A percentile compares a stretch with the other conserved stretches of the same genome.
phyloP scores from a whole-genome alignment of 1,140 invertebrate genomes.

The Caenorhabditis latens region DNA sequence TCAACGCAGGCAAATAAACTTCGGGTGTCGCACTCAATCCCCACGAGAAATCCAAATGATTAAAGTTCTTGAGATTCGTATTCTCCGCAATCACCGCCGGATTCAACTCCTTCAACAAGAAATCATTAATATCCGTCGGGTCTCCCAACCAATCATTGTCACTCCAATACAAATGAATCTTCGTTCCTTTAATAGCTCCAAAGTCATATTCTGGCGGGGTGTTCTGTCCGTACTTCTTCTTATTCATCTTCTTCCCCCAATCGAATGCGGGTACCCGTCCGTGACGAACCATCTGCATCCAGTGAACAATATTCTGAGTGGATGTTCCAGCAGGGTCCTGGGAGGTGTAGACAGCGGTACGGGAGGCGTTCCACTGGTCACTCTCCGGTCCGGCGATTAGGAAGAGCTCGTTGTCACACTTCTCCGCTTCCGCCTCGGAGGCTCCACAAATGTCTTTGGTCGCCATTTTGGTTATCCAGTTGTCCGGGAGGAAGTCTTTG shows the following conservation, averaged over 20 bases:
- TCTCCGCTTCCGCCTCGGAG: slow-evolving; percentile 5
- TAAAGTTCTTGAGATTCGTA: slow-evolving; percentile 4
- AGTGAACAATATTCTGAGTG: slow-evolving; percentile 65
- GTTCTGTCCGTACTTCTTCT: slow-evolving; percentile 51
- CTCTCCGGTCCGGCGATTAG: slow-evolving; percentile 62
- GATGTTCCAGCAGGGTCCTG: slow-evolving; percentile 66
- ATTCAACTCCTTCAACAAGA: slow-evolving; percentile 67
- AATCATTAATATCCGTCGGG: slow-evolving; percentile 66
- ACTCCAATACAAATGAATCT: slow-evolving; percentile 67
- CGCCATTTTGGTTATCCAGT: slow-evolving; percentile 33
- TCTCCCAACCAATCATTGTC: slow-evolving; percentile 64
- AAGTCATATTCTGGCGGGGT: slow-evolving; percentile 65
- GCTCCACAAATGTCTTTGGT: slow-evolving; percentile 38
- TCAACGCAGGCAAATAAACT: slow-evolving; percentile 51
- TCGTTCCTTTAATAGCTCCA: slow-evolving; percentile 52
- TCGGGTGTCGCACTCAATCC: slow-evolving; percentile 58
- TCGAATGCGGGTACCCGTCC: slow-evolving; percentile 48
- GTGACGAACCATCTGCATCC: slow-evolving; percentile 61
- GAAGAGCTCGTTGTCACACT: slow-evolving; percentile 63
- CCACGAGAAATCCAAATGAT: slow-evolving; percentile 68
- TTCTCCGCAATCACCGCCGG: slow-evolving; percentile 59
- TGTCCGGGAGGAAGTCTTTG: slow-evolving; percentile 34
- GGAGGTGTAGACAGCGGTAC: slow-evolving; percentile 60
- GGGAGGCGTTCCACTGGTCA: slow-evolving; percentile 59
- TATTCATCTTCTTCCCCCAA: slow-evolving; percentile 44